Evolutionary conservation across 1,140 invertebrate species (phyloP), one percentile per base, ranked within the genome.

Genomic region (Monochamus saltuarius): DNA sequence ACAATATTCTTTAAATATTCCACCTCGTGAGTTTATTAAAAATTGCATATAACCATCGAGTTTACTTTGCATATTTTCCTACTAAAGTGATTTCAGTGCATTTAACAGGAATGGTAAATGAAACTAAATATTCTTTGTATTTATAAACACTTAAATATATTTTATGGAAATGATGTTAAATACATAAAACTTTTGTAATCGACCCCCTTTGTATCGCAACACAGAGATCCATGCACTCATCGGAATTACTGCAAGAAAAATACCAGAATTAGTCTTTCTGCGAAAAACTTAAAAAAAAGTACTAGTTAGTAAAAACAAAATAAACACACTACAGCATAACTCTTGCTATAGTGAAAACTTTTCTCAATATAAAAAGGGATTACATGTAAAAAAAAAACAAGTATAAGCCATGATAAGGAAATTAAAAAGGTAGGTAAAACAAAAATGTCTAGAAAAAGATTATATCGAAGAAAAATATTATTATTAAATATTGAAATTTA

Each of bases 121-220:
- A 29, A 29, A 29, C 22, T 29, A 29, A 29, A 29, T 29, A 29
- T 29, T 3, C 2, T 29, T 29, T 6, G 22, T 29, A 2, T 29
- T 29, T 29, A 29, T 29, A 51, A 62, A 56, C 50, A 55, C 52
- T 62, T 56, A 61, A 56, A 56, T 62, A 56, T 62, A 62, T 49
- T 49, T 49, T 49, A 49, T 49, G 46, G 22, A 16, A 49, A 49
- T 14, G 46, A 49, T 49, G 46, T 49, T 49, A 49, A 49, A 16
- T 16, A 49, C 46, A 49, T 49, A 17, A 49, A 49, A 29, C n/a
- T 2, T 42, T 42, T 17, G 16, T 42, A 42, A 3, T 42, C 2
- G n/a, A 13, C 40, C 16, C 16, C n/a, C 7, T 17, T 13, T 7
- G 40, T 42, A 42, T 17, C 4, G 40, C n/a, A 17, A 17, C n/a